A percentile compares a stretch with the other conserved stretches of the same genome.
Evolutionary conservation across 1,140 invertebrate species (phyloP).

Genomic region (Nymphalis io): DNA sequence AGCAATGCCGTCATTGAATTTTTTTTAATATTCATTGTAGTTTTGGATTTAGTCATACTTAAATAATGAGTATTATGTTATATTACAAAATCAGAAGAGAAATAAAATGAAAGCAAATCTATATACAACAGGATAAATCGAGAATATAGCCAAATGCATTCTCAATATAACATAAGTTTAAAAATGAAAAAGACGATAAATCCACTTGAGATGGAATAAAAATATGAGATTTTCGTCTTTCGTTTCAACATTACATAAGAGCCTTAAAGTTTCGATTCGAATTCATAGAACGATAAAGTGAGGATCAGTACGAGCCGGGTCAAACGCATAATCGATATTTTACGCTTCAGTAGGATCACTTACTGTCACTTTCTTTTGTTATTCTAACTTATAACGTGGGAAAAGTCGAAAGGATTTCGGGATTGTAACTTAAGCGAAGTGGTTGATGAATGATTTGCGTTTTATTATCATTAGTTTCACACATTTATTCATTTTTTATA

Average conservation of each 20-base stretch:
- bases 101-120: too few relatives aligned
- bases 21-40: too few relatives aligned
- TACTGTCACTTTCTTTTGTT: slow-evolving; percentile 23
- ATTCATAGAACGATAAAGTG: slow-evolving; percentile 41
- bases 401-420: not conserved
- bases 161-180: too few relatives aligned
- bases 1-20: too few relatives aligned
- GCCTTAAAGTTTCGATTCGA: slow-evolving; percentile 38
- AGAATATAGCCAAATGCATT: too few relatives aligned
- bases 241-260: slow-evolving; percentile 2
- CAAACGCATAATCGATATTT: slow-evolving; percentile 44
- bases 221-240: slow-evolving; percentile 9
- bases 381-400: slow-evolving; percentile 5
- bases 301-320: slow-evolving; percentile 24
- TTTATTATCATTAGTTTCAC: not conserved
- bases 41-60: not conserved
- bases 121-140: too few relatives aligned
- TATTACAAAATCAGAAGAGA: too few relatives aligned
- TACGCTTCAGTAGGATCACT: slow-evolving; percentile 32
- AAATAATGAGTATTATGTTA: too few relatives aligned
- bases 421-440: not conserved
- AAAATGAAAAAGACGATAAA: not conserved
- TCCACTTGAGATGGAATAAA: not conserved
- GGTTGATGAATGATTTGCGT: not conserved
- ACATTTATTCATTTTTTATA: too few relatives aligned